A percentile compares a stretch with the other conserved stretches of the same genome.
phyloP scores from a whole-genome alignment of 2,888 invertebrate species.

The Macrosiphum euphorbiae region DNA sequence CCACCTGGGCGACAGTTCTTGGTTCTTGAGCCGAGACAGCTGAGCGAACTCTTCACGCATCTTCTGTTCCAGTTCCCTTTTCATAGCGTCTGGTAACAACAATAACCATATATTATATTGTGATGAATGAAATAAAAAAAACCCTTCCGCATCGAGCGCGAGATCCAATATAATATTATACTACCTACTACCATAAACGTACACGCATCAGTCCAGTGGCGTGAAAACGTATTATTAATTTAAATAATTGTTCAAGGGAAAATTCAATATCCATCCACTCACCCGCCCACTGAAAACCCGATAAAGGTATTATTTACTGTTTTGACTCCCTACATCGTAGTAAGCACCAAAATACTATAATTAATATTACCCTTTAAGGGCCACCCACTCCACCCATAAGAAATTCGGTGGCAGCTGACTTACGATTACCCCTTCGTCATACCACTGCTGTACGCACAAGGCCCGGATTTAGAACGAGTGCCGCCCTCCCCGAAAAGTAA shows the following conservation, averaged over 20 bases:
- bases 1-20: slow-evolving; percentile 74
- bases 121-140: not conserved
- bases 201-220: not conserved
- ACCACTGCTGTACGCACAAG: not conserved
- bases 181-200: not conserved
- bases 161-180: not conserved
- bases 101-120: not conserved
- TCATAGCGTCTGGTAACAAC: slow-evolving; percentile 52
- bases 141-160: not conserved
- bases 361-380: not conserved
- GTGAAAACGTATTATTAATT: not conserved
- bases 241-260: not conserved
- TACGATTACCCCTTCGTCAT: not conserved
- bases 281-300: not conserved
- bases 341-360: not conserved
- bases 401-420: not conserved
- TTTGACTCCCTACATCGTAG: not conserved
- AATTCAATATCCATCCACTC: not conserved
- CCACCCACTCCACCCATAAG: not conserved
- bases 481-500: not conserved
- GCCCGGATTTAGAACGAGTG: not conserved
- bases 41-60: slow-evolving; percentile 59
- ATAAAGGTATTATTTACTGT: not conserved
- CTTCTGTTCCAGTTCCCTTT: slow-evolving; percentile 48
- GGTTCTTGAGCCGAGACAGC: slow-evolving; percentile 56